Conservation (phyloP, 2,113 vertebrate genomes). For the Hippocampus barbouri region DNA sequence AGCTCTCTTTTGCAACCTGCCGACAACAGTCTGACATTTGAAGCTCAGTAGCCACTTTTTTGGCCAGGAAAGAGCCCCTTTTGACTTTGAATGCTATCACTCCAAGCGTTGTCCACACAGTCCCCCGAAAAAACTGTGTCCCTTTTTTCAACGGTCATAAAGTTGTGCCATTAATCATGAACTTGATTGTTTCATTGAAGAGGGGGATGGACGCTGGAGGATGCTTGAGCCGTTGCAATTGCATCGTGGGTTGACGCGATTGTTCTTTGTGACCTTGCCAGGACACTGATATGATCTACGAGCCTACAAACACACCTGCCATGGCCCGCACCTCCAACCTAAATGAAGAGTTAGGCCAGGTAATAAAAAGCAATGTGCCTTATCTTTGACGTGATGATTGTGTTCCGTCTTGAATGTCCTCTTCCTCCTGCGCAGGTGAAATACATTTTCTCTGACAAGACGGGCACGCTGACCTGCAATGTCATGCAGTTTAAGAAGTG, state of each 20-base stretch:
- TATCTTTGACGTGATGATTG: not conserved
- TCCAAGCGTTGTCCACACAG: not conserved
- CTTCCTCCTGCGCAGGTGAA: constrained; percentile 80
- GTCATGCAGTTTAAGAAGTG: constrained; percentile 99
- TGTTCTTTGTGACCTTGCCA: constrained; percentile 49
- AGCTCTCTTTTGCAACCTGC: too few species aligned
- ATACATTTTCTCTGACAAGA: constrained; percentile 99
- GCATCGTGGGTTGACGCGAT: not conserved
- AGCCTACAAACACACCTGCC: constrained; percentile 88
- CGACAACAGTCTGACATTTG: too few species aligned
- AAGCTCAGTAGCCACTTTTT: not conserved
- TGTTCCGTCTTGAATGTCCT: not conserved
- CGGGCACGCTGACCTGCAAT: constrained; percentile 97
- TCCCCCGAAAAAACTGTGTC: not conserved
- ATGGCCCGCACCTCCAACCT: constrained; percentile 98
- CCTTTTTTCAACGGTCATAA: too few species aligned
- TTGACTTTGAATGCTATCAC: not conserved
- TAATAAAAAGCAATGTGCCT: constrained; percentile 42
- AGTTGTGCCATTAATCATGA: not conserved
- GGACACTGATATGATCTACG: constrained; percentile 96
- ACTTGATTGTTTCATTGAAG: not conserved
- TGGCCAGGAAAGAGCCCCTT: not conserved
- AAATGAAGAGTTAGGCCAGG: constrained; percentile 97
- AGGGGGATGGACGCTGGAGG: too few species aligned
- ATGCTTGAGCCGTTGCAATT: not conserved